phyloP scores from a whole-genome alignment of 2,797 vertebrate genomes.

The Antrozous pallidus region DNA sequence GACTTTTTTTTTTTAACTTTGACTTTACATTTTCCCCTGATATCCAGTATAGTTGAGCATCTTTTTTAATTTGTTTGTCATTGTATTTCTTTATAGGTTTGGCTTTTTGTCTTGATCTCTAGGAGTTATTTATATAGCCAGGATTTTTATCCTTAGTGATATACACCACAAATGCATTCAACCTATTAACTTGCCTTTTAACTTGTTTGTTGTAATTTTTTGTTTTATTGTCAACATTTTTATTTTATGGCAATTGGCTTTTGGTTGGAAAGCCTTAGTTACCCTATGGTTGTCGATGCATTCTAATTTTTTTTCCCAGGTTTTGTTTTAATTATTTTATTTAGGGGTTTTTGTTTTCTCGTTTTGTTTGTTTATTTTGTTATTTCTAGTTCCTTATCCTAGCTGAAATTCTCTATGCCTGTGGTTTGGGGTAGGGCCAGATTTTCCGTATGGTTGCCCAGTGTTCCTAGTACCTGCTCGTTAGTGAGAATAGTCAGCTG shows the following conservation, averaged over 20 bases:
- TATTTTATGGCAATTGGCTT: background rate
- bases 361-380: background rate
- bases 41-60: background rate
- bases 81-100: background rate
- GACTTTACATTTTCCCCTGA: background rate
- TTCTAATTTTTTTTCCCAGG: background rate
- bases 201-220: background rate
- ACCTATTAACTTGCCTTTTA: background rate
- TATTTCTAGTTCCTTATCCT: background rate
- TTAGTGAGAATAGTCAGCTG: background rate
- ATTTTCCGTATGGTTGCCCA: background rate
- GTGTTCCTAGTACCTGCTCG: background rate
- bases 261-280: background rate
- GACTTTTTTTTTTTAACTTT: background rate
- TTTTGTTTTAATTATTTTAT: background rate
- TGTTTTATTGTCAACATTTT: background rate
- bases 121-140: background rate
- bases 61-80: background rate
- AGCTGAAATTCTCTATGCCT: background rate
- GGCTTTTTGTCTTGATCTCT: background rate
- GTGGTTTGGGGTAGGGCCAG: background rate
- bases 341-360: background rate
- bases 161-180: background rate
- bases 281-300: background rate
- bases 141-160: background rate